Evolutionary conservation across 2,113 vertebrate species (phyloP).

Genomic region (Myiopsitta monachus): DNA sequence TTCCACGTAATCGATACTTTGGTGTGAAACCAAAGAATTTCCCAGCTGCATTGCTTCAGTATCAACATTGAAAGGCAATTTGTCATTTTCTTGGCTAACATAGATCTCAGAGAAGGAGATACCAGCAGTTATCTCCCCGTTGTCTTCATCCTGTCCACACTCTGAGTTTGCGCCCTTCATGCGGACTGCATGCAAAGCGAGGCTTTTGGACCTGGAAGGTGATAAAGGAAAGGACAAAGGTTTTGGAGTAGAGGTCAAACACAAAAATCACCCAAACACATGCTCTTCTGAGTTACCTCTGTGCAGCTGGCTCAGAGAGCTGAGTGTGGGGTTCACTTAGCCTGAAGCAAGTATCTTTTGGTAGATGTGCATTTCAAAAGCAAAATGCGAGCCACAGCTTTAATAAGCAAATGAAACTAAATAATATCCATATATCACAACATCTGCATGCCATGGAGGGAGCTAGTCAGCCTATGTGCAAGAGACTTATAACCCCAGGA

Average conservation of each 20-base stretch:
- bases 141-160: constrained; percentile 65
- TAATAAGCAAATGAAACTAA: background rate
- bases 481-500: background rate
- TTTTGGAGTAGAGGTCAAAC: background rate
- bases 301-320: background rate
- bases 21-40: constrained; percentile 34
- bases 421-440: background rate
- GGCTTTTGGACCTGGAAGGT: constrained; percentile 84
- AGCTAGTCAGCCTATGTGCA: background rate
- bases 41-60: constrained; percentile 3
- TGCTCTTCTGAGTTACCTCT: background rate
- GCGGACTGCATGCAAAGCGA: constrained; percentile 79
- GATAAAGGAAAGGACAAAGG: background rate
- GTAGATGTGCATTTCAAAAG: background rate
- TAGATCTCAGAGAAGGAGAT: constrained; percentile 68
- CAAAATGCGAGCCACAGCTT: background rate
- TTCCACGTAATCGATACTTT: background rate
- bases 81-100: constrained; percentile 56
- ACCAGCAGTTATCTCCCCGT: constrained; percentile 63
- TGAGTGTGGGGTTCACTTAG: background rate
- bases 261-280: rapidly evolving
- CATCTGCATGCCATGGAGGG: background rate
- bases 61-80: background rate
- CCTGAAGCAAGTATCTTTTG: background rate
- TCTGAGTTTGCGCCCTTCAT: constrained; percentile 75